Percentiles rank a stretch among this genome's conserved stretches.
These are phyloP conservation scores for Willisornis vidua DNA, from an alignment of 2,113 vertebrate genomes.

Conservation along the genomic window DNA sequence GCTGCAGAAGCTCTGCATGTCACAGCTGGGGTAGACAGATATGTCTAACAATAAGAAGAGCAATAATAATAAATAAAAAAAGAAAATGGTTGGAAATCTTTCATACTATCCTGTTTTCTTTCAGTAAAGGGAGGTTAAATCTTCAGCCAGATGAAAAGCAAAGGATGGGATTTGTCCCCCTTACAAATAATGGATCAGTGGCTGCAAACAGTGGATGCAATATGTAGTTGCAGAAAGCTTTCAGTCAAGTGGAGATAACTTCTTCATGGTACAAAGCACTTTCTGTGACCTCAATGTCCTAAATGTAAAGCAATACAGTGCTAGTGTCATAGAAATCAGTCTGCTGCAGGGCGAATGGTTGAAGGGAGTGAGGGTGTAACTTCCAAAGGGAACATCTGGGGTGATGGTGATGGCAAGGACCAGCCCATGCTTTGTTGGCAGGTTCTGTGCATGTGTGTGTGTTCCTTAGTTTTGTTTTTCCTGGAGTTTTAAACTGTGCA, in stretches of 20 bases:
- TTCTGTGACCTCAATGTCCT: slow-evolving; percentile 39
- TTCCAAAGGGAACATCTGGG: neutral
- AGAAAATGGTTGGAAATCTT: neutral
- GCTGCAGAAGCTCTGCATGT: neutral
- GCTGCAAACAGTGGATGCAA: neutral
- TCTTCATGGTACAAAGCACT: slow-evolving; percentile 51
- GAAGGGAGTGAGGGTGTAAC: neutral
- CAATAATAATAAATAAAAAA: neutral
- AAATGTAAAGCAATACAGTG: slow-evolving; percentile 29
- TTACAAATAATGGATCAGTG: neutral
- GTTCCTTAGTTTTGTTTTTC: neutral
- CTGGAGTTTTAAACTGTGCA: neutral
- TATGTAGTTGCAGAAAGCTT: slow-evolving; percentile 20
- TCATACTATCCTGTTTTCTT: neutral
- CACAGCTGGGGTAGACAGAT: neutral
- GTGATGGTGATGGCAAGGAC: neutral
- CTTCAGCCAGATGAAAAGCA: neutral
- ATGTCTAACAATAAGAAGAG: neutral
- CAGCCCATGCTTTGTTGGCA: neutral
- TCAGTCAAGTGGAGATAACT: slow-evolving; percentile 41
- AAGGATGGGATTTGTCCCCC: neutral
- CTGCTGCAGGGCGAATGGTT: neutral
- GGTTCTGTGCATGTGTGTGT: neutral
- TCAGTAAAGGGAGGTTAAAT: neutral
- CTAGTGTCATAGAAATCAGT: slow-evolving; percentile 1